Conservation (phyloP, 2,113 vertebrate genomes). For the Amblyornis subalaris region DNA sequence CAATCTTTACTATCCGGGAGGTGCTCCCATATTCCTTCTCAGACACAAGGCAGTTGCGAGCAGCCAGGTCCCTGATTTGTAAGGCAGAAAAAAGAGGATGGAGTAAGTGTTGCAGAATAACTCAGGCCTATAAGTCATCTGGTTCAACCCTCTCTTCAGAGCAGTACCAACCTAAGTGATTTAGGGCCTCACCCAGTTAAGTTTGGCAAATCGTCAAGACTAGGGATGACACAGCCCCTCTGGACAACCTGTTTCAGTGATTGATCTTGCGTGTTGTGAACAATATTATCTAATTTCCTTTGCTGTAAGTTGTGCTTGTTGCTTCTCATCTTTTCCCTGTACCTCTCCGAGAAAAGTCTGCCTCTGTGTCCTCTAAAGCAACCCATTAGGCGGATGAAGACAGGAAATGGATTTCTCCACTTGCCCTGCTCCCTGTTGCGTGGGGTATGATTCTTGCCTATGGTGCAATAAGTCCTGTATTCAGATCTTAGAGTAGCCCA, state of each 20-base stretch:
- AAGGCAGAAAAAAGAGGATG: neutral
- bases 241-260: neutral
- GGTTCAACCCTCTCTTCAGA: neutral
- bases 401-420: neutral
- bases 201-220: neutral
- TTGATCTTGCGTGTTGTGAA: neutral
- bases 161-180: neutral
- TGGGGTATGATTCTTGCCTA: neutral
- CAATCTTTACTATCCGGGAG: conserved; percentile 71
- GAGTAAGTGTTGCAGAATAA: neutral
- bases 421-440: neutral
- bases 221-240: neutral
- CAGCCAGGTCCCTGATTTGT: conserved; percentile 73
- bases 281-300: neutral
- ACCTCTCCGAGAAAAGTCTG: neutral
- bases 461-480: neutral
- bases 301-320: neutral
- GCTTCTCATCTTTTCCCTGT: neutral
- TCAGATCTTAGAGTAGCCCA: neutral
- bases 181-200: neutral
- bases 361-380: neutral
- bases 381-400: neutral
- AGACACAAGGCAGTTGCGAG: conserved; percentile 82
- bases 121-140: neutral
- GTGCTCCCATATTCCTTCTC: conserved; percentile 60